Conservation (phyloP, 2,113 vertebrate species). For the Toxotes jaculatrix region DNA sequence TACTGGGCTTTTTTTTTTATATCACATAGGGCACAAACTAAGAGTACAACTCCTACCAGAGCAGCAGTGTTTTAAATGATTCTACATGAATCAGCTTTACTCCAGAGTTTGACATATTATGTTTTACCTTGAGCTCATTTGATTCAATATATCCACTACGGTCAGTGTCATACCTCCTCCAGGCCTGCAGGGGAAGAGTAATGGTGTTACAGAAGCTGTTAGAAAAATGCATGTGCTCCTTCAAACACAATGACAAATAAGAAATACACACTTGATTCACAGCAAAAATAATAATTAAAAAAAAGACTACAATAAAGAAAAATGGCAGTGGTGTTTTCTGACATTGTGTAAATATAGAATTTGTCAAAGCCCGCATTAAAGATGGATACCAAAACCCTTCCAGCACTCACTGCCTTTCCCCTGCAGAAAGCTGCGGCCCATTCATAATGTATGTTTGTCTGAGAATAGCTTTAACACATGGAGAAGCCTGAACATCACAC, state of each 20-base stretch:
- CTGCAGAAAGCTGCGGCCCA: constrained; percentile 71
- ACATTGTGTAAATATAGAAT: constrained; percentile 60
- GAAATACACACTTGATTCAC: background rate
- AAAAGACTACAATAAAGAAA: background rate
- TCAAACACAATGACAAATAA: background rate
- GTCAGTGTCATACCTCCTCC: constrained; percentile 95
- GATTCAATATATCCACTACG: constrained; percentile 98
- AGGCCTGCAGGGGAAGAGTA: constrained; percentile 85
- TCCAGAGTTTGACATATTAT: background rate
- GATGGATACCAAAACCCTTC: constrained; percentile 70
- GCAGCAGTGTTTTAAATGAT: background rate
- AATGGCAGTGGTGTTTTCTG: constrained; percentile 10
- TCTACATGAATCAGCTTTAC: background rate
- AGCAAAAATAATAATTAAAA: background rate
- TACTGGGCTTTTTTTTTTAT: background rate
- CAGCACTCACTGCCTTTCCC: constrained; percentile 41
- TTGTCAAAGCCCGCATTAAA: constrained; percentile 71
- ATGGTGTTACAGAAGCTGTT: constrained; percentile 1
- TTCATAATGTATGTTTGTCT: constrained; percentile 83
- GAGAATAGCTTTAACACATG: constrained; percentile 78
- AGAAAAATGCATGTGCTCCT: constrained; percentile 2
- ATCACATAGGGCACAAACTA: background rate
- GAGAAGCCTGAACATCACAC: constrained; percentile 57
- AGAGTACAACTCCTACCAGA: background rate
- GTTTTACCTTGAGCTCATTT: constrained; percentile 95